These are phyloP conservation scores for Bolborhynchus lineola DNA, from an alignment of 2,113 vertebrate species.

Conservation along the genomic window DNA sequence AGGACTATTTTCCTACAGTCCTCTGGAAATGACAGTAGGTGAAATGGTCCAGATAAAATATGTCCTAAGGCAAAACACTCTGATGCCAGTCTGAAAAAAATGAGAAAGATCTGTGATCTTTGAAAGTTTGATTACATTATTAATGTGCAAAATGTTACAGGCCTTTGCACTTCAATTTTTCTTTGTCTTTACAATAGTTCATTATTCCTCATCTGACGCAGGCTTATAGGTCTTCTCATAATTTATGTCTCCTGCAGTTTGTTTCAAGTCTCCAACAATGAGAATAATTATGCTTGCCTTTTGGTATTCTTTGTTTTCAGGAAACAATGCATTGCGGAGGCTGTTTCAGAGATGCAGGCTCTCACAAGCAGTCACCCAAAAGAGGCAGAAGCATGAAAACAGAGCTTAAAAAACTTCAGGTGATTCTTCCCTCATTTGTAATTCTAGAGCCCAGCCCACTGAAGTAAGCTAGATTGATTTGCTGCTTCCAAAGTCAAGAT, in stretches of 20 bases:
- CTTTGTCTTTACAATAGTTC: background rate
- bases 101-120: background rate
- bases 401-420: background rate
- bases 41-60: background rate
- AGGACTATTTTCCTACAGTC: background rate
- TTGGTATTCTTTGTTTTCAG: conserved; percentile 47
- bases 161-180: background rate
- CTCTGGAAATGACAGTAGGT: background rate
- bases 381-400: background rate
- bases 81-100: background rate
- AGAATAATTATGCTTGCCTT: conserved; percentile 30
- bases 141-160: background rate
- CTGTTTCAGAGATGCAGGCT: background rate
- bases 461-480: background rate
- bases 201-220: conserved; percentile 18
- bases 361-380: conserved; percentile 4
- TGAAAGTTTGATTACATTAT: conserved; percentile 34
- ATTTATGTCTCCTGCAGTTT: conserved; percentile 19
- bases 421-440: conserved; percentile 17
- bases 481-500: background rate
- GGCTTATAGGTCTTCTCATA: conserved; percentile 8
- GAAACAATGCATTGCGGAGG: conserved; percentile 29
- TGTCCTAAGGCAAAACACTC: background rate
- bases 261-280: conserved; percentile 7
- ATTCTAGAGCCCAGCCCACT: background rate